These are phyloP conservation scores for Hylaea fasciaria DNA, from an alignment of 2,888 invertebrate species.

Conservation along the genomic window DNA sequence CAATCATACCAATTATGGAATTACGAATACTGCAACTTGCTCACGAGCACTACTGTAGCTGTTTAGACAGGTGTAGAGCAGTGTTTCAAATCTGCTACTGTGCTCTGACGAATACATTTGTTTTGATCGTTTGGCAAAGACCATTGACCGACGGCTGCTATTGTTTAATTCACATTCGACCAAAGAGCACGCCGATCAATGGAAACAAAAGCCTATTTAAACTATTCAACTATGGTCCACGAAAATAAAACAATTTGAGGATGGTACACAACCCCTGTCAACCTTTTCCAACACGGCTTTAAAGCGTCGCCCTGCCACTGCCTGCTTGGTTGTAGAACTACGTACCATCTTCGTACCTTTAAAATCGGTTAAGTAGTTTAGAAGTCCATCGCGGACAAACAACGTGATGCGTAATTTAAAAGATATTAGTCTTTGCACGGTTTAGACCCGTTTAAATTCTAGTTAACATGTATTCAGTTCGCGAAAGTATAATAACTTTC, in stretches of 20 bases:
- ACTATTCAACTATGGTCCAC: background rate
- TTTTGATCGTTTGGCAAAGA: background rate
- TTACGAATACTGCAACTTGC: background rate
- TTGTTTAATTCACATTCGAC: background rate
- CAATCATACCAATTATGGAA: slow-evolving; percentile 2
- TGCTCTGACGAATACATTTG: background rate
- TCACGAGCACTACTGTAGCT: background rate
- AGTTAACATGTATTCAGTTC: no score
- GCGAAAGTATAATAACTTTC: no score
- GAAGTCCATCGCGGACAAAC: no score
- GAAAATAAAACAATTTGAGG: background rate
- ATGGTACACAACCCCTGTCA: no score
- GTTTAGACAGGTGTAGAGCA: slow-evolving; percentile 12
- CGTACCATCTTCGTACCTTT: no score
- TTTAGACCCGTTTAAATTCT: no score
- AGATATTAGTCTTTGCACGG: no score
- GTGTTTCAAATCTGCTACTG: slow-evolving; percentile 6
- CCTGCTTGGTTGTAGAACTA: no score
- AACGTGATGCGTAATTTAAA: no score
- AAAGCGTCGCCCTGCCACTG: no score
- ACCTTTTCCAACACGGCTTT: no score
- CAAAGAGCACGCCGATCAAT: background rate
- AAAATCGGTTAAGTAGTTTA: no score
- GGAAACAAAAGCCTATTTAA: background rate
- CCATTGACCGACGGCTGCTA: slow-evolving; percentile 1